Conservation (phyloP, 1,140 invertebrate genomes). For the Condylostylus longicornis region DNA sequence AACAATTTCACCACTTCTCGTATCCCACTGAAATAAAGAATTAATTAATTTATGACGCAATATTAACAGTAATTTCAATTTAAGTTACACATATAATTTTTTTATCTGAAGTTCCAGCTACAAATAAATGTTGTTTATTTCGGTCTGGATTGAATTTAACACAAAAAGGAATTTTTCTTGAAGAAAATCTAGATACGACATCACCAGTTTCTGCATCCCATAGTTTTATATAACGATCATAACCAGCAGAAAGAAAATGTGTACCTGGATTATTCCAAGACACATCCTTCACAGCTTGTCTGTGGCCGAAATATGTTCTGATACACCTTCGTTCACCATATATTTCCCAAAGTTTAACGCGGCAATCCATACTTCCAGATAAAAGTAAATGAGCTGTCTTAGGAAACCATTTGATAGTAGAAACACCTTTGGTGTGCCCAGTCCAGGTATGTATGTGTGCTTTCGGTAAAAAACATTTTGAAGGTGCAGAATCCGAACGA, state of each 20-base stretch:
- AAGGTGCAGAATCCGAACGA: constrained; percentile 77
- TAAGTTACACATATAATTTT: constrained; percentile 93
- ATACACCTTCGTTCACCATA: constrained; percentile 89
- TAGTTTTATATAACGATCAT: constrained; percentile 87
- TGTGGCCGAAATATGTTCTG: constrained; percentile 92
- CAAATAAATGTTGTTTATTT: constrained; percentile 94
- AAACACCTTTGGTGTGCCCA: constrained; percentile 94
- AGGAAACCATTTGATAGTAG: constrained; percentile 92
- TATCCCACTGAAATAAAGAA: constrained; percentile 74
- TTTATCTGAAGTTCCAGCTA: constrained; percentile 96
- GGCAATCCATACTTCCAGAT: constrained; percentile 91
- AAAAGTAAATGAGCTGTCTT: constrained; percentile 85
- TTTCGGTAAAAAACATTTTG: constrained; percentile 95
- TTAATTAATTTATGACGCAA: constrained; percentile 1
- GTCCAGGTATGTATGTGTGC: constrained; percentile 91
- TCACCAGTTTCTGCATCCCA: constrained; percentile 98
- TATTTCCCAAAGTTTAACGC: constrained; percentile 97
- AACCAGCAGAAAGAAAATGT: constrained; percentile 85
- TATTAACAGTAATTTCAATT: not conserved
- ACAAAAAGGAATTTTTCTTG: constrained; percentile 91
- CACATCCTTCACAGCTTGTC: constrained; percentile 91
- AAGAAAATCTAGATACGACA: constrained; percentile 83
- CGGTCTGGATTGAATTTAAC: constrained; percentile 95
- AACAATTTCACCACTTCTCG: constrained; percentile 80
- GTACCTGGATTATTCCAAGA: constrained; percentile 91